Conservation (phyloP, 2,888 invertebrate genomes). For the Agrotis puta region DNA sequence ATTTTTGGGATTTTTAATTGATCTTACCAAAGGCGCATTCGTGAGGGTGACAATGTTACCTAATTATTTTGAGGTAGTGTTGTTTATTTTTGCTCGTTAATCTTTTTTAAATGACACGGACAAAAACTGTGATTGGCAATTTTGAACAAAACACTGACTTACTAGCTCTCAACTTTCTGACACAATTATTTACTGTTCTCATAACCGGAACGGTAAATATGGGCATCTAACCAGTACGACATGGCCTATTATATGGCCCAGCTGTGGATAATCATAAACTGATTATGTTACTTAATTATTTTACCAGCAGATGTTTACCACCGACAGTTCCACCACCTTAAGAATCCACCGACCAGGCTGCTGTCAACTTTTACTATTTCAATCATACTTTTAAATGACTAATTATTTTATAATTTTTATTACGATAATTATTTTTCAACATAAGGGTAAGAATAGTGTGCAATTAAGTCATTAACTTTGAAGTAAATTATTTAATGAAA, state of each 20-base stretch:
- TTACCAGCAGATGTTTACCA: neutral
- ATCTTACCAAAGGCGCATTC: slow-evolving; percentile 45
- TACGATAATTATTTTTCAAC: slow-evolving; percentile 16
- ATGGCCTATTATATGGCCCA: too few species aligned
- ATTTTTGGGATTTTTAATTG: slow-evolving; percentile 70
- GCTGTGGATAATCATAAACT: too few species aligned
- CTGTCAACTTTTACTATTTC: neutral
- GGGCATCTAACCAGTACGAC: too few species aligned
- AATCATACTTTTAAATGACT: slow-evolving; percentile 4
- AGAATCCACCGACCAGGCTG: too few species aligned
- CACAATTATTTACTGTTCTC: too few species aligned
- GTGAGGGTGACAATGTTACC: slow-evolving; percentile 27
- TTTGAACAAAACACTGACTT: neutral
- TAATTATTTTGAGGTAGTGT: neutral
- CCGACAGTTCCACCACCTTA: too few species aligned
- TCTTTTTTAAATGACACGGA: too few species aligned
- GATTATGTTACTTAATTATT: neutral
- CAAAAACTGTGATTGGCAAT: neutral
- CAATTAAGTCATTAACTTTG: slow-evolving; percentile 48
- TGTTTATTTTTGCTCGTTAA: neutral
- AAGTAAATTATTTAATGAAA: slow-evolving; percentile 26
- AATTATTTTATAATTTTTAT: slow-evolving; percentile 14
- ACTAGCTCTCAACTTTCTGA: too few species aligned
- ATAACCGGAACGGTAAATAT: too few species aligned
- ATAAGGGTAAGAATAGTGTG: slow-evolving; percentile 17